Evolutionary conservation across 2,888 invertebrate species (phyloP).

Genomic region (Drosophila flavopinicola): DNA sequence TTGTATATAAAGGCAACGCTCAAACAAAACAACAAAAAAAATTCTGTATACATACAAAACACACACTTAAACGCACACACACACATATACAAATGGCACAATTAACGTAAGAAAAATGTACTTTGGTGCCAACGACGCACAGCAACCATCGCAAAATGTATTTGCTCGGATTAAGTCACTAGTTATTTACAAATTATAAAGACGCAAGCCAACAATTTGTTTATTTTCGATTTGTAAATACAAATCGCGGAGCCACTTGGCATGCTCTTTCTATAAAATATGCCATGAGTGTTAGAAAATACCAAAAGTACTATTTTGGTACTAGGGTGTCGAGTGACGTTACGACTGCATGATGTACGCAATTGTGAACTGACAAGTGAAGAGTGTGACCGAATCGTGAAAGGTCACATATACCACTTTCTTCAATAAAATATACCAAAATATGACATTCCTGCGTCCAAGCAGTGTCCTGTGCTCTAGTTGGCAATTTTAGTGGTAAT

Average conservation of each 20-base stretch:
- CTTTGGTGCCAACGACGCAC: background rate
- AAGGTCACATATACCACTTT: too few species aligned
- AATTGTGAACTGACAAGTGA: background rate
- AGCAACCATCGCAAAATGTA: background rate
- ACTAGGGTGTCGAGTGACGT: background rate
- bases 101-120: slow-evolving; percentile 23
- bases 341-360: slow-evolving; percentile 3
- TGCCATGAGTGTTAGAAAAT: slow-evolving; percentile 30
- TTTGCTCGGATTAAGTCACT: background rate
- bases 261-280: slow-evolving; percentile 38
- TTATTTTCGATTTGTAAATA: slow-evolving; percentile 28
- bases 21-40: slow-evolving; percentile 56
- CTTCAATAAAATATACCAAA: too few species aligned
- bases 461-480: too few species aligned
- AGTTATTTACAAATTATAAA: background rate
- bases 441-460: too few species aligned
- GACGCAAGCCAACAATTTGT: background rate
- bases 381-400: too few species aligned
- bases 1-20: slow-evolving; percentile 40
- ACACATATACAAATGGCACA: slow-evolving; percentile 22
- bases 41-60: slow-evolving; percentile 56
- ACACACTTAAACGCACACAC: slow-evolving; percentile 11
- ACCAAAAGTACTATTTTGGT: slow-evolving; percentile 20
- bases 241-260: slow-evolving; percentile 47
- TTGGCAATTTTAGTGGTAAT: too few species aligned